Base-by-base conservation (phyloP, 2,113 vertebrate species). In the Gopherus flavomarginatus region DNA sequence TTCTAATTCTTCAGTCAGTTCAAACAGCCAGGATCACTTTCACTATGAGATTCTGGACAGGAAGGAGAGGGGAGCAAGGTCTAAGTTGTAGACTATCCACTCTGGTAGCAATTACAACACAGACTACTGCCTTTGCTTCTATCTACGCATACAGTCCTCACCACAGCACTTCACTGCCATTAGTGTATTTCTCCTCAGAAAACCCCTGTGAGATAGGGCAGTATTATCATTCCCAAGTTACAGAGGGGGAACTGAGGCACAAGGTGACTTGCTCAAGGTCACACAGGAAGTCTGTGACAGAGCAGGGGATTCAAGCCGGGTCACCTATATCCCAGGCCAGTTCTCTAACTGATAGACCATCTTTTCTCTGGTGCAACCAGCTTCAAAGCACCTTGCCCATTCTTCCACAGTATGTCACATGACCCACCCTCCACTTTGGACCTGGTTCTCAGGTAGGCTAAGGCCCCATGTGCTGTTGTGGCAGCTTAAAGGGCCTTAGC, bases 61-160 rank as follows among this genome's bases (percentile, higher is more conserved):
- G 26, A 78, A 47, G 11, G 12, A 78, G 24, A 47, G 13, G 75
- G 75, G 24, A 47, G 42, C 42, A 47, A 47, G 24, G 42, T 21
- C 54, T 86, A 83, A 81, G 44, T 13, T 91, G 49, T 53, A 17
- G 29, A 86, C 78, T 78, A 53, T 26, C 90, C 49, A 0, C 50
- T 86, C 82, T 82, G 35, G 1, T 81, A 84, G 35, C 49, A 62
- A 38, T 90, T 75, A 82, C 53, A 95, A 79, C 57, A 86, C 77
- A 96, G 17, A 95, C 57, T 50, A 85, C 65, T 90, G 95, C 5
- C 52, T 94, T 93, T 95, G 78, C 56, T 89, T 35, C 1, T 49
- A 83, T 57, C 72, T 83, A 75, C 85, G 91, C 90, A 50, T 88
- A 52, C 52, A 88, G 87, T 53, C 65, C 12, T 72, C 49, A 42